Conservation (phyloP, 2,888 invertebrate genomes). For the Dusona sp. region DNA sequence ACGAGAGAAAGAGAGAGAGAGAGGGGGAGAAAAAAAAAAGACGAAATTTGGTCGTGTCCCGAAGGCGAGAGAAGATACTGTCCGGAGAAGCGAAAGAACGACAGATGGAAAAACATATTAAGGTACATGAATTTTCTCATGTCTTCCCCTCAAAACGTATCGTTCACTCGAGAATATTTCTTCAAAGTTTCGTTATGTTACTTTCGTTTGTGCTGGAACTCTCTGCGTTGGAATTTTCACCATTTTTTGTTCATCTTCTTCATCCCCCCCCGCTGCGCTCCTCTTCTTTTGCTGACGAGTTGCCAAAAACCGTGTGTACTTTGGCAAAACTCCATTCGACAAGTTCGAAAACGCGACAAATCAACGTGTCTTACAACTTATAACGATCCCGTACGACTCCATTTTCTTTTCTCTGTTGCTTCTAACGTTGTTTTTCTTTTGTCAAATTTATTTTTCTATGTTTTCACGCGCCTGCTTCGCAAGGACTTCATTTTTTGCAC, state of each 20-base stretch:
- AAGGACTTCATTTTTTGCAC: background rate
- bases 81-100: slow-evolving; percentile 39
- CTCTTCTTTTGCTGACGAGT: too few relatives aligned
- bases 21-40: too few relatives aligned
- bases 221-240: slow-evolving; percentile 26
- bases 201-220: slow-evolving; percentile 39
- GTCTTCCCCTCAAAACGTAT: slow-evolving; percentile 22
- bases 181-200: slow-evolving; percentile 23
- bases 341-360: slow-evolving; percentile 46
- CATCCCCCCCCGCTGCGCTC: too few relatives aligned
- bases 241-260: slow-evolving; percentile 5
- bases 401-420: slow-evolving; percentile 24
- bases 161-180: slow-evolving; percentile 31
- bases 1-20: too few relatives aligned
- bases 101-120: slow-evolving; percentile 54
- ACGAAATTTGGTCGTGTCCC: background rate
- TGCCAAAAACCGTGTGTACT: slow-evolving; percentile 40
- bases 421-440: background rate
- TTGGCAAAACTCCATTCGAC: slow-evolving; percentile 56
- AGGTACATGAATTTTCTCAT: slow-evolving; percentile 42
- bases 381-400: slow-evolving; percentile 33
- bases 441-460: background rate
- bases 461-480: background rate
- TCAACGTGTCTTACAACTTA: slow-evolving; percentile 36
- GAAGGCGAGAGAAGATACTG: background rate